Evolutionary conservation across 1,140 invertebrate genomes (phyloP).

Genomic region (Apocrypta bakeri): DNA sequence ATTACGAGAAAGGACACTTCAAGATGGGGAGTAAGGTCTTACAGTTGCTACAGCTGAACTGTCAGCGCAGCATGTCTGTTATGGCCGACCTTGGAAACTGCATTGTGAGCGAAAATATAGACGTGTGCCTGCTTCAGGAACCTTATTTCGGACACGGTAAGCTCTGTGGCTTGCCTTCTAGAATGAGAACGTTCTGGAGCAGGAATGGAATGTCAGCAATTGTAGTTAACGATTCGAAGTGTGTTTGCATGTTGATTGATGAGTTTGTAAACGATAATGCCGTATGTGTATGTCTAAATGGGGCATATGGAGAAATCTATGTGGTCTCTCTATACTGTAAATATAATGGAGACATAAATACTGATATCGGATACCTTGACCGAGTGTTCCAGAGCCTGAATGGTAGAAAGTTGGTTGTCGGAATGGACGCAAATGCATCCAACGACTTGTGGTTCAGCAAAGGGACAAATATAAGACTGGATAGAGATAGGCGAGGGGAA

Average conservation of each 20-base stretch:
- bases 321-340: conserved; percentile 46
- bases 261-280: conserved; percentile 40
- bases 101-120: not conserved
- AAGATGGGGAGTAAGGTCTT: not conserved
- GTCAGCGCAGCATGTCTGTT: not conserved
- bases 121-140: not conserved
- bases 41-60: not conserved
- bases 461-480: not conserved
- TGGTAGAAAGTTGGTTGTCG: conserved; percentile 23
- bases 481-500: not conserved
- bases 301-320: conserved; percentile 33
- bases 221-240: not conserved
- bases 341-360: not conserved
- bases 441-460: conserved; percentile 48
- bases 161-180: not conserved
- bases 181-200: not conserved
- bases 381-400: not conserved
- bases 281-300: conserved; percentile 48
- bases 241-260: conserved; percentile 47
- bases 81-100: not conserved
- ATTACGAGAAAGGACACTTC: not conserved
- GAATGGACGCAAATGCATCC: conserved; percentile 51
- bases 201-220: not conserved
- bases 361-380: conserved; percentile 35
- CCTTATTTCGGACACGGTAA: not conserved